Percentiles rank a stretch among this genome's conserved stretches.
These are phyloP conservation scores for Melipona quadrifasciata DNA, from an alignment of 1,140 invertebrate genomes.

Conservation along the genomic window DNA sequence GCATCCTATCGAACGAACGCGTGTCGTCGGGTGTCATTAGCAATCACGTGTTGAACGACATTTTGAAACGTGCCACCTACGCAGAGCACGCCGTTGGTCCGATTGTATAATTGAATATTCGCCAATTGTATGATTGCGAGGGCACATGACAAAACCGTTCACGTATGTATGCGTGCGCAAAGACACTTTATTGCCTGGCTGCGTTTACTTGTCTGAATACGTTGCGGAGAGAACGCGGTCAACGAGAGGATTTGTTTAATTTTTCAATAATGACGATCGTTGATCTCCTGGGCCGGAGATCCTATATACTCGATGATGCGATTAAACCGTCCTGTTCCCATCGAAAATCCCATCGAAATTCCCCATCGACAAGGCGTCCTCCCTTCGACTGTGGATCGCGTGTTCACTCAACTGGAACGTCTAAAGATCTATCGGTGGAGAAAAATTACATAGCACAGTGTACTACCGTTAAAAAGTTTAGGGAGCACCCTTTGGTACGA, in stretches of 20 bases:
- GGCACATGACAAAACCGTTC: slow-evolving; percentile 77
- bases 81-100: slow-evolving; percentile 65
- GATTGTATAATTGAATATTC: slow-evolving; percentile 82
- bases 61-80: slow-evolving; percentile 62
- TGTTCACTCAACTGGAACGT: too few species aligned
- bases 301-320: neutral
- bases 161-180: slow-evolving; percentile 32
- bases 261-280: slow-evolving; percentile 49
- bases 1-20: slow-evolving; percentile 34
- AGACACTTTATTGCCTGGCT: slow-evolving; percentile 43
- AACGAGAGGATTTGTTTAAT: slow-evolving; percentile 52
- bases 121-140: slow-evolving; percentile 79
- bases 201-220: slow-evolving; percentile 51
- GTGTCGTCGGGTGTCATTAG: slow-evolving; percentile 50
- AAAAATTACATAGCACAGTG: too few species aligned
- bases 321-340: slow-evolving; percentile 5
- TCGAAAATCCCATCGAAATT: neutral
- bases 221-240: slow-evolving; percentile 30
- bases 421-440: too few species aligned
- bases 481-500: too few species aligned
- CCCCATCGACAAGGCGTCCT: neutral
- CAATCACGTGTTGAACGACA: slow-evolving; percentile 55
- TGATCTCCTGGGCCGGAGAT: neutral
- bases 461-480: too few species aligned
- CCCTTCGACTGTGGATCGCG: too few species aligned